Percentiles rank a stretch among this genome's conserved stretches.
Conservation (phyloP, 2,888 invertebrate genomes). For the Axea sp. region DNA sequence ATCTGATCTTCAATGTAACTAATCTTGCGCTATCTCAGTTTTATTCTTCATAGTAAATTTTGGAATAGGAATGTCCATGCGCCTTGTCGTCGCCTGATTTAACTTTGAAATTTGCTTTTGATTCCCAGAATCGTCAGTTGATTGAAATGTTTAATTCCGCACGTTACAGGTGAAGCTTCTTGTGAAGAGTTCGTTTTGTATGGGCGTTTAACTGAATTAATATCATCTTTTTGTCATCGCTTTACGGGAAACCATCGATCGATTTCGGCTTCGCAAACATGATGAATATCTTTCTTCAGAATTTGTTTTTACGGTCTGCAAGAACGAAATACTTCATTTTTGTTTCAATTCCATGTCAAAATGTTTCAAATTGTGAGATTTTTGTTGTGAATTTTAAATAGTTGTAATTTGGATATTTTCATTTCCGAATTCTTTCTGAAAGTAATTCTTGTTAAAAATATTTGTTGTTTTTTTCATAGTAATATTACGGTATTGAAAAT, state of each 20-base stretch:
- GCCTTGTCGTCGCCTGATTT: slow-evolving; percentile 56
- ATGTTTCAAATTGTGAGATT: no score
- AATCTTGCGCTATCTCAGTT: slow-evolving; percentile 42
- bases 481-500: no score
- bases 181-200: slow-evolving; percentile 22
- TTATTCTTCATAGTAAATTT: slow-evolving; percentile 43
- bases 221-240: no score
- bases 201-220: slow-evolving; percentile 45
- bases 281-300: background rate
- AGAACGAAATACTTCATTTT: no score
- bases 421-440: no score
- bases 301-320: no score
- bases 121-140: slow-evolving; percentile 39
- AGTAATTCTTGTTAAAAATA: no score
- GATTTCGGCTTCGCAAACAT: slow-evolving; percentile 10
- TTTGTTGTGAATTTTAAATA: no score
- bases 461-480: no score
- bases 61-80: slow-evolving; percentile 40
- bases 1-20: slow-evolving; percentile 41
- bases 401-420: no score
- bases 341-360: no score
- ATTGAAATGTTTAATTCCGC: slow-evolving; percentile 55
- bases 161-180: slow-evolving; percentile 49
- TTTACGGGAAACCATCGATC: slow-evolving; percentile 9
- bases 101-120: slow-evolving; percentile 44